Evolutionary conservation across 2,797 vertebrate species (phyloP), one percentile per base, ranked within the genome.

Genomic region (Chelmon rostratus): DNA sequence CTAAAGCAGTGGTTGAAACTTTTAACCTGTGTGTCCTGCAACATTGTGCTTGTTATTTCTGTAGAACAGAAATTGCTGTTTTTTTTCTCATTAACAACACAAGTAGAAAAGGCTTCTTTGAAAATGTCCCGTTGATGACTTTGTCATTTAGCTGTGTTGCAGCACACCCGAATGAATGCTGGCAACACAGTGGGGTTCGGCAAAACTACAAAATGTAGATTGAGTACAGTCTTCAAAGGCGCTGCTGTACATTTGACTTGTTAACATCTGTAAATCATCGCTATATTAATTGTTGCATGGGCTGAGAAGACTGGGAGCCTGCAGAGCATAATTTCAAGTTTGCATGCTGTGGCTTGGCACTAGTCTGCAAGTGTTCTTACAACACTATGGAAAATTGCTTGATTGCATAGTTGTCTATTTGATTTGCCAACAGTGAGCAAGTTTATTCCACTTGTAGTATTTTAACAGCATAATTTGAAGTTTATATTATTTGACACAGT

Each of bases 41-140:
- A 1, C 0, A 3, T 28, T n/a, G 3, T n/a, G 3, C 15, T 58
- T 52, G 37, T 23, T 4, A 0, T 2, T 58, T 46, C 16, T 37
- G 5, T 8, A 19, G 21, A 35, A 33, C 38, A 2, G 6, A 31
- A n/a, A 15, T 21, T 59, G 0, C 33, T 6, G 44, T 37, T 10
- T 64, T 4, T n/a, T 16, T 15, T 59, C n/a, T 18, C 23, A 56
- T 19, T 57, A 23, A 8, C 42, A 0, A 3, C 13, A 23, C 19
- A 7, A 46, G 16, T 19, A 44, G 44, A 46, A 46, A 5, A 18
- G 44, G 18, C 44, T 46, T 18, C 18, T 46, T 46, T 18, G 7
- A 46, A 46, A 46, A 46, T 46, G 18, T 16, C 16, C 15, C 18
- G 19, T 6, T 47, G 44, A 19, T 44, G 21, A 50, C 8, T 21